phyloP scores from a whole-genome alignment of 2,888 invertebrate genomes.

The Lasius fuliginosus region DNA sequence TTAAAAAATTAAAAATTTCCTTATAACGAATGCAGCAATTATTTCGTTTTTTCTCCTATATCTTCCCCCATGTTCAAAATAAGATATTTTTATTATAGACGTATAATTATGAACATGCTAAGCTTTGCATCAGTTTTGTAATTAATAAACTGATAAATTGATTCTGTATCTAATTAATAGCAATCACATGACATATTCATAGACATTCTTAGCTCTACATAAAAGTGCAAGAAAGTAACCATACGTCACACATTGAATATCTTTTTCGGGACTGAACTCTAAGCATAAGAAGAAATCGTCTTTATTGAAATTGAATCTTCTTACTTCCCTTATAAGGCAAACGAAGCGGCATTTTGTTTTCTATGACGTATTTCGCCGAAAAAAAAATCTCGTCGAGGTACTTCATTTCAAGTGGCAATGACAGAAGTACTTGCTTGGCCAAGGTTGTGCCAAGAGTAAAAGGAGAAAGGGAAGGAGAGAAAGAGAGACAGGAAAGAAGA shows the following conservation, averaged over 20 bases:
- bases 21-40: neutral
- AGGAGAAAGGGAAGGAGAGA: conserved; percentile 20
- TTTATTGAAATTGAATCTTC: neutral
- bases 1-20: neutral
- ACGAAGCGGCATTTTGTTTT: neutral
- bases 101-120: neutral
- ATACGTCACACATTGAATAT: neutral
- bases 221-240: neutral
- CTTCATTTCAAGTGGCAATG: conserved; percentile 74
- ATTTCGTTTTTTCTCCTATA: neutral
- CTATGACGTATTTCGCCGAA: neutral
- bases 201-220: neutral
- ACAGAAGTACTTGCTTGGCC: conserved; percentile 75
- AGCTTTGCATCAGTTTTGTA: neutral
- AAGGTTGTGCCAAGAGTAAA: conserved; percentile 72
- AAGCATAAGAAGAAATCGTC: neutral
- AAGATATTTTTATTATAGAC: neutral
- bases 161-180: neutral
- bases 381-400: conserved; percentile 45
- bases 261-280: neutral
- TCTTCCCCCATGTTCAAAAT: neutral
- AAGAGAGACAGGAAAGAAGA: neutral
- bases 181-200: neutral
- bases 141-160: neutral
- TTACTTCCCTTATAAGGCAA: neutral